Conservation (phyloP, 2,113 vertebrate species). For the Leptobrachium ailaonicum region DNA sequence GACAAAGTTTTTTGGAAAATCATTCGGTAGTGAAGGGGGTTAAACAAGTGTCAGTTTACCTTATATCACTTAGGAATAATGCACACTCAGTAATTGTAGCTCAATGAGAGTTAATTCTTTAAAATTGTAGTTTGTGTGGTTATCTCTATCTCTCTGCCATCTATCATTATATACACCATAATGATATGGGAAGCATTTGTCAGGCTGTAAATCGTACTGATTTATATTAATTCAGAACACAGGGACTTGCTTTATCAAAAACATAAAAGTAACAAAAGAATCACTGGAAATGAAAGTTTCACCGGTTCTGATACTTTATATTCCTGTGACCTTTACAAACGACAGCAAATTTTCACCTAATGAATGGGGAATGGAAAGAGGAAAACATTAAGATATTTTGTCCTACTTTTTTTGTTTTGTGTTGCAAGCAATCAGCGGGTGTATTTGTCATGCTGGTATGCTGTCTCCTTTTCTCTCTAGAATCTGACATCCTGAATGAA, state of each 20-base stretch:
- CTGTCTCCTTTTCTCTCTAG: conserved; percentile 58
- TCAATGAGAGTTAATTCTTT: no score
- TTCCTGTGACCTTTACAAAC: conserved; percentile 71
- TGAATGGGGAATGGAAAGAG: conserved; percentile 68
- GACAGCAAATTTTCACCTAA: conserved; percentile 66
- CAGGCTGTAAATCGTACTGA: no score
- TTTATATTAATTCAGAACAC: neutral
- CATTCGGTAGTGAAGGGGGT: no score
- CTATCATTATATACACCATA: no score
- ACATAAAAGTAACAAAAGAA: conserved; percentile 31
- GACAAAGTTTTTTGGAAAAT: no score
- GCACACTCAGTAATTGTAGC: no score
- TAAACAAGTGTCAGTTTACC: no score
- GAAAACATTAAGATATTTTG: conserved; percentile 79
- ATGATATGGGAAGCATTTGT: no score
- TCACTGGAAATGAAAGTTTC: conserved; percentile 53
- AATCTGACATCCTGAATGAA: conserved; percentile 68
- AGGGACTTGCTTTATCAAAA: conserved; percentile 16
- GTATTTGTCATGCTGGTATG: conserved; percentile 71
- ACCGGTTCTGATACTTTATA: conserved; percentile 56
- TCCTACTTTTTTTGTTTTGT: conserved; percentile 67
- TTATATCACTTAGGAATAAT: no score
- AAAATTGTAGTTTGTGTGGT: no score
- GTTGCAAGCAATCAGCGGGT: conserved; percentile 72
- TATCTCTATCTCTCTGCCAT: no score